Base-by-base conservation (phyloP, 2,888 invertebrate genomes). In the Volucella inflata region DNA sequence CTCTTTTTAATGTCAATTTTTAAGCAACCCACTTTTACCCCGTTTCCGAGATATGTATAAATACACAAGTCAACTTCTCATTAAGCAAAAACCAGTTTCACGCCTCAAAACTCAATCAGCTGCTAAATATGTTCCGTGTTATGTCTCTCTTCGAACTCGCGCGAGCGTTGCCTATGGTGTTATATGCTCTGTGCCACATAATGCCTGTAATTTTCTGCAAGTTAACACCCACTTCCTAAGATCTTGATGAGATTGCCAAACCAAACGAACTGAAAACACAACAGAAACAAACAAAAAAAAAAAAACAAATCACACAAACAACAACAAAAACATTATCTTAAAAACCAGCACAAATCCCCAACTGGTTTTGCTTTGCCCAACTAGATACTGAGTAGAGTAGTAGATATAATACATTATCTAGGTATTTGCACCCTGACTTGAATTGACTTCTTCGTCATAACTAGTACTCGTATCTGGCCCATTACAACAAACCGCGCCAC, bases 221-320 rank as follows among this genome's bases (percentile, higher is more conserved):
- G 85, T 85, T 85, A 85, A 85, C 85, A 85, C 85, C 85, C 85
- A 85, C 85, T 85, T 85, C 85, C 85, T 85, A 81, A 72, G 81
- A 85, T 85, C 77, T 85, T 85, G 81, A 85, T 60, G 44, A 85
- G 76, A 81, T 81, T 85, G 62, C 48, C 67, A 62, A 83, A 70
- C 51, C 67, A 83, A 71, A 65, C 55, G 55, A 60, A 79, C 71
- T 57, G 44, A 68, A 76, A 71, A 48, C 53, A 65, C 50, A 75
- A n/a, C 42, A 62, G 38, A 4, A 51, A 65, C 11, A 14, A 21
- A 44, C 38, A 57, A 70, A n/a, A 21, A 62, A 53, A 51, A 21
- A 17, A 8, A 55, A 42, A 60, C 8, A 16, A 14, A 59, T 30
- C 17, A 10, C 9, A 21, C 30, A 8, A 53, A 42, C 17, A 48